phyloP scores from a whole-genome alignment of 1,140 invertebrate genomes.

The Drosophila varians region DNA sequence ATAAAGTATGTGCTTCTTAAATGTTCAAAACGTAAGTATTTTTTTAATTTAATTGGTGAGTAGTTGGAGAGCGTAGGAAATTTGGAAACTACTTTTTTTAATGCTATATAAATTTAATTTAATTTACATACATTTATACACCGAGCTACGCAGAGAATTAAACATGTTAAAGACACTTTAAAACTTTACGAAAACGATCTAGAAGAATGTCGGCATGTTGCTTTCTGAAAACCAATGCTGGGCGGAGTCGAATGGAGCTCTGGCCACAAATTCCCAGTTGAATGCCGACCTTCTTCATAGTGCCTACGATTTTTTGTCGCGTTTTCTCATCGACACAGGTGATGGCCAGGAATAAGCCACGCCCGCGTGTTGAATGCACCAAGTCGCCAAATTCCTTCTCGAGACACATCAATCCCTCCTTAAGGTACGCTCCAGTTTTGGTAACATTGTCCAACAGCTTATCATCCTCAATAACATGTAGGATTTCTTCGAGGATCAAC shows the following conservation, averaged over 20 bases:
- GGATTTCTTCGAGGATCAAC: not conserved
- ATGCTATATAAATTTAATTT: no score
- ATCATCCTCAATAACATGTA: not conserved
- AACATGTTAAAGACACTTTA: not conserved
- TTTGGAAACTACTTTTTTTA: no score
- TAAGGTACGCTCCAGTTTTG: not conserved
- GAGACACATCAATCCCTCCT: not conserved
- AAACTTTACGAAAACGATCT: not conserved
- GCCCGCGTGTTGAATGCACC: not conserved
- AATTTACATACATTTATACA: not conserved
- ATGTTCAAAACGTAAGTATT: slow-evolving; percentile 9
- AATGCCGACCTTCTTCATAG: not conserved
- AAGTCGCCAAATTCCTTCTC: not conserved
- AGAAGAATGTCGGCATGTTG: not conserved
- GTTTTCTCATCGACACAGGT: not conserved
- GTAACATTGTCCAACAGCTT: not conserved
- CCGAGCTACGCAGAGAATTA: not conserved
- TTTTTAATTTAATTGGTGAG: not conserved
- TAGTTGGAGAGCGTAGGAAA: not conserved
- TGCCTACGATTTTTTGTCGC: not conserved
- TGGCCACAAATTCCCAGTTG: not conserved
- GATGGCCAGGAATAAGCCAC: not conserved
- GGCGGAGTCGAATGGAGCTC: not conserved
- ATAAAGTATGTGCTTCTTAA: not conserved
- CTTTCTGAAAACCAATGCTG: not conserved